Evolutionary conservation across 2,113 vertebrate species (phyloP).

Genomic region (Peromyscus californicus): DNA sequence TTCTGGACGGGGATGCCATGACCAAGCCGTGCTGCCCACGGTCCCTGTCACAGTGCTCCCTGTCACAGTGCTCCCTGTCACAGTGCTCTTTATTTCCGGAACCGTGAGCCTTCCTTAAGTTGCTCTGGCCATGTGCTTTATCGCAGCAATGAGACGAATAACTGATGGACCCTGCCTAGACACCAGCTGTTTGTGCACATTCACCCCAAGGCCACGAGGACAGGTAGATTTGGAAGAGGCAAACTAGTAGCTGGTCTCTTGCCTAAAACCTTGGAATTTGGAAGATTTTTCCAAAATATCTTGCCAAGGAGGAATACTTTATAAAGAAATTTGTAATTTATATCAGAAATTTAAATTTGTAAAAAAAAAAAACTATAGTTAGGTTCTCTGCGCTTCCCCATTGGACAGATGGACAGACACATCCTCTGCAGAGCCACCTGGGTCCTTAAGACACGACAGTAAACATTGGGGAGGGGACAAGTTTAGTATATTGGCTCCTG

Average conservation of each 20-base stretch:
- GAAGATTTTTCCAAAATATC: slow-evolving; percentile 33
- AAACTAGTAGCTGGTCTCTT: neutral
- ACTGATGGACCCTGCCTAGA: neutral
- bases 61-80: too few species aligned
- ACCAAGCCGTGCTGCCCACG: too few species aligned
- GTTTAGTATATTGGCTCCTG: neutral
- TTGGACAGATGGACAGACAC: neutral
- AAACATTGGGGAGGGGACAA: neutral
- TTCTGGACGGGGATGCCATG: neutral
- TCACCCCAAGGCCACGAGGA: neutral
- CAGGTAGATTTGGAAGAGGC: neutral
- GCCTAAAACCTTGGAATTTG: neutral
- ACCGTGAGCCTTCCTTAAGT: neutral
- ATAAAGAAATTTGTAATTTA: neutral
- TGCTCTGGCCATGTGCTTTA: neutral
- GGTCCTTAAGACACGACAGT: neutral
- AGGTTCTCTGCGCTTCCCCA: neutral
- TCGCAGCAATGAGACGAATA: neutral
- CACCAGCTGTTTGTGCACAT: neutral
- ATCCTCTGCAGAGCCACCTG: neutral
- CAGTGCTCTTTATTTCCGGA: neutral
- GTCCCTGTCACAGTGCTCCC: too few species aligned
- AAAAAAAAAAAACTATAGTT: neutral
- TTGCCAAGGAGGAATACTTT: neutral
- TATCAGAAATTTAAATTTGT: too few species aligned